Conservation (phyloP, 1,140 invertebrate genomes). For the Ditylenchus dipsaci region DNA sequence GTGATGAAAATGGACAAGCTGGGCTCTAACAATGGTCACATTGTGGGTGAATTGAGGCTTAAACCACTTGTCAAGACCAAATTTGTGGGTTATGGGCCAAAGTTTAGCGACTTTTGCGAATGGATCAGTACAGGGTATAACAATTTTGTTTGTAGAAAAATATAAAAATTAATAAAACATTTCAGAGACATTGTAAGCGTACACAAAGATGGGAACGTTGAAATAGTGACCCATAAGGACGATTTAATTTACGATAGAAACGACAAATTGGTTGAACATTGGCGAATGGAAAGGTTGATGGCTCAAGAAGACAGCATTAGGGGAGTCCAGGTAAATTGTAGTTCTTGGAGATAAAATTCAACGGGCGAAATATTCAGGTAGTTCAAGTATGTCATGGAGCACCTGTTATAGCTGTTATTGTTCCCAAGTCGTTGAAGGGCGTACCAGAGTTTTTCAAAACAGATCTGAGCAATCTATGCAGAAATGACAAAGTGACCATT, state of each 20-base stretch:
- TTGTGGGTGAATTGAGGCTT: constrained; percentile 45
- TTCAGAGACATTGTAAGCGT: constrained; percentile 47
- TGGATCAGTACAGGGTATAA: constrained; percentile 49
- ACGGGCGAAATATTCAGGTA: constrained; percentile 29
- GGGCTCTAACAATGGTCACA: constrained; percentile 21
- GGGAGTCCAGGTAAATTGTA: constrained; percentile 44
- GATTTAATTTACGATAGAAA: constrained; percentile 51
- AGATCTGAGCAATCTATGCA: constrained; percentile 44
- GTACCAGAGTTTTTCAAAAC: constrained; percentile 32
- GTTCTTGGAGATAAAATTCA: neutral
- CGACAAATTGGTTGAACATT: constrained; percentile 52
- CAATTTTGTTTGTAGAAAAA: neutral
- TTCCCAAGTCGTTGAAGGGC: constrained; percentile 33
- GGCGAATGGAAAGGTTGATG: constrained; percentile 48
- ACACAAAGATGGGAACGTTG: constrained; percentile 51
- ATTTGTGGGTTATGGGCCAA: constrained; percentile 51
- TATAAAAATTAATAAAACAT: constrained; percentile 14
- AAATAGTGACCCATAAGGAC: constrained; percentile 47
- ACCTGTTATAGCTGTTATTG: constrained; percentile 49
- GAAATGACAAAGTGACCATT: constrained; percentile 38
- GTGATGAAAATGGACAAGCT: constrained; percentile 40
- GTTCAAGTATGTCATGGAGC: constrained; percentile 44
- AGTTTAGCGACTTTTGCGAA: constrained; percentile 34
- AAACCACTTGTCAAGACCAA: constrained; percentile 42
- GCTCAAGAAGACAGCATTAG: constrained; percentile 41